Evolutionary conservation across 2,888 invertebrate species (phyloP).

Genomic region (Harpalus rubripes): DNA sequence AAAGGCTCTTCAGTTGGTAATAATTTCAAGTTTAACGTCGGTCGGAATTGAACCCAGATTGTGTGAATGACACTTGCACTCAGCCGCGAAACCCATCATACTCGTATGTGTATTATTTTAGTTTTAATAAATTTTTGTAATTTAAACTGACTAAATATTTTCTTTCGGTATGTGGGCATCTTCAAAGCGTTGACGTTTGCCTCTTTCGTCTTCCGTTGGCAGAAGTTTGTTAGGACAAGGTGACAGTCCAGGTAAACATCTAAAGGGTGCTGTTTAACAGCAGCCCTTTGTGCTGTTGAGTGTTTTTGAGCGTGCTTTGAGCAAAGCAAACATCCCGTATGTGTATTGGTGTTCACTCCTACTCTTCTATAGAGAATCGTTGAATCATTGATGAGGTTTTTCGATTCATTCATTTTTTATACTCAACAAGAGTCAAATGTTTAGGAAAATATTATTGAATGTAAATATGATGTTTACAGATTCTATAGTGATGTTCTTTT

Average conservation of each 20-base stretch:
- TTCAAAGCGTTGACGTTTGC: slow-evolving; percentile 5
- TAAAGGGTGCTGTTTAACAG: slow-evolving; percentile 64
- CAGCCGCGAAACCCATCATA: too few relatives aligned
- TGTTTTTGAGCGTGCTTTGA: slow-evolving; percentile 54
- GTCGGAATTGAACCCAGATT: too few relatives aligned
- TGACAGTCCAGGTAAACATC: slow-evolving; percentile 42
- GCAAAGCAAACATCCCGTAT: slow-evolving; percentile 44
- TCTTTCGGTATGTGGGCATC: not conserved
- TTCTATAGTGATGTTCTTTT: too few relatives aligned
- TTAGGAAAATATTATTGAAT: slow-evolving; percentile 1
- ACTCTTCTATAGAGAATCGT: slow-evolving; percentile 29
- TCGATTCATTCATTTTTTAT: slow-evolving; percentile 28
- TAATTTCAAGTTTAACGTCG: too few relatives aligned
- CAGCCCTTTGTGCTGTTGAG: slow-evolving; percentile 61
- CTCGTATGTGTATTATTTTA: too few relatives aligned
- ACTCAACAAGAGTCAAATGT: not conserved
- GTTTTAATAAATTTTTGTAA: too few relatives aligned
- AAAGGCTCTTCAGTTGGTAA: too few relatives aligned
- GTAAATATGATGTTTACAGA: too few relatives aligned
- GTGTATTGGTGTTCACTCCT: slow-evolving; percentile 30
- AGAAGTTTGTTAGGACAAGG: slow-evolving; percentile 31
- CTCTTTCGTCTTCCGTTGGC: not conserved
- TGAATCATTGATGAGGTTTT: slow-evolving; percentile 20
- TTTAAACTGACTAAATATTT: not conserved
- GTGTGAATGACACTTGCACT: too few relatives aligned